phyloP scores from a whole-genome alignment of 2,888 invertebrate genomes.

The Mythimna impura region DNA sequence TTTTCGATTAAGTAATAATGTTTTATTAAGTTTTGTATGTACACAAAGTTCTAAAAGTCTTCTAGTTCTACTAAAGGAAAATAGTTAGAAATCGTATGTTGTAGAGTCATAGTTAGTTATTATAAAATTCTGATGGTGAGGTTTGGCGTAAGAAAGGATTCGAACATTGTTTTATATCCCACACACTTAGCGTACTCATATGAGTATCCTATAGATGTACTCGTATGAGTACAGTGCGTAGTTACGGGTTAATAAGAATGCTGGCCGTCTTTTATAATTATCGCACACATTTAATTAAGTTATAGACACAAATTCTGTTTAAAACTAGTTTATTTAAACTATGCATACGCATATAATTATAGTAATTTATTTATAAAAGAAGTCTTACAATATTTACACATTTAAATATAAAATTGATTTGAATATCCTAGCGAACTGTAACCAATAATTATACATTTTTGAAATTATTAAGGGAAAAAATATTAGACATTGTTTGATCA shows the following conservation, averaged over 20 bases:
- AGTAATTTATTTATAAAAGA: constrained; percentile 52
- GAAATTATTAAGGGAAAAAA: constrained; percentile 65
- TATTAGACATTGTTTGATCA: constrained; percentile 75
- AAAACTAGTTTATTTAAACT: constrained; percentile 41
- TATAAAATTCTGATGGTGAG: constrained; percentile 42
- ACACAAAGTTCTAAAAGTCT: constrained; percentile 40
- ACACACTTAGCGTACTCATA: constrained; percentile 9
- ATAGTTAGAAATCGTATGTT: constrained; percentile 44
- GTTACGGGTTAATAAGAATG: constrained; percentile 15
- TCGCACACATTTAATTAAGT: constrained; percentile 45
- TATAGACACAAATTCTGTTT: constrained; percentile 18
- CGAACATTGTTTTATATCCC: constrained; percentile 7
- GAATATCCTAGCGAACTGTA: constrained; percentile 67
- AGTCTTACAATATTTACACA: constrained; percentile 61
- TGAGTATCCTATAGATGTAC: constrained; percentile 1
- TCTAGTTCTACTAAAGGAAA: constrained; percentile 31
- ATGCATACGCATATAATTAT: constrained; percentile 38
- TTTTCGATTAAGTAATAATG: constrained; percentile 42
- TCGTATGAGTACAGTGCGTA: constrained; percentile 11
- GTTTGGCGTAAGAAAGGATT: constrained; percentile 23
- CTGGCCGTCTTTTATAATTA: constrained; percentile 15
- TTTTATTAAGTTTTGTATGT: constrained; percentile 30
- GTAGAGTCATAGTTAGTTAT: constrained; percentile 55
- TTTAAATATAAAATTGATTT: constrained; percentile 55
- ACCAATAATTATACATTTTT: constrained; percentile 70